A percentile compares a stretch with the other conserved stretches of the same genome.
phyloP scores from a whole-genome alignment of 1,140 invertebrate genomes.

The Psix sp. region DNA sequence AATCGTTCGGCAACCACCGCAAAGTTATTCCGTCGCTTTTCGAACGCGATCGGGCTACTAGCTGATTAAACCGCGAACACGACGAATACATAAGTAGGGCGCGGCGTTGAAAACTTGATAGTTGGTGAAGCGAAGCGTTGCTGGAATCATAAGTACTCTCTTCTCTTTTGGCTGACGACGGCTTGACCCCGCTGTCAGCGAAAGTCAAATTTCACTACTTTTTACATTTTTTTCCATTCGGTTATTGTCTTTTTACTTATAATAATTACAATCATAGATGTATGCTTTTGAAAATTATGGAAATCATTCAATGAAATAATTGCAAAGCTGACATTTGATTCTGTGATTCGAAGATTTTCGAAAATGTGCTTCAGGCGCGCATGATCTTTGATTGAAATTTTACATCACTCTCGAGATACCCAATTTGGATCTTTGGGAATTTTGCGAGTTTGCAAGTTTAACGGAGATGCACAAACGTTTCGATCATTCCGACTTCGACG shows the following conservation, averaged over 20 bases:
- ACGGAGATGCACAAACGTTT: slow-evolving; percentile 14
- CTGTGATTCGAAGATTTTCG: too few relatives aligned
- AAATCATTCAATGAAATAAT: slow-evolving; percentile 19
- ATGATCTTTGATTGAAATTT: slow-evolving; percentile 47
- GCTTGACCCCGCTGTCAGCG: slow-evolving; percentile 5
- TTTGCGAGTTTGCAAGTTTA: slow-evolving; percentile 14
- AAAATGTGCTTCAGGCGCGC: not conserved
- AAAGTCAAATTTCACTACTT: slow-evolving; percentile 35
- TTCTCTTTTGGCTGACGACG: not conserved
- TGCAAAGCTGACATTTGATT: slow-evolving; percentile 9
- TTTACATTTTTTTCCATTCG: slow-evolving; percentile 5
- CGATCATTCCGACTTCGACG: slow-evolving; percentile 15
- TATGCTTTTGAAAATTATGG: not conserved
- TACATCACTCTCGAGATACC: slow-evolving; percentile 8
- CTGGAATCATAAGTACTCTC: slow-evolving; percentile 41
- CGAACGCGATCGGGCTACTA: slow-evolving; percentile 54
- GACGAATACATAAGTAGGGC: slow-evolving; percentile 57
- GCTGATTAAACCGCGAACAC: slow-evolving; percentile 59
- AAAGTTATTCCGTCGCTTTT: slow-evolving; percentile 57
- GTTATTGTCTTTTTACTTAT: slow-evolving; percentile 12
- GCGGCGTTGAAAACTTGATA: slow-evolving; percentile 42
- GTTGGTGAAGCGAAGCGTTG: slow-evolving; percentile 30
- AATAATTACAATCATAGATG: too few relatives aligned
- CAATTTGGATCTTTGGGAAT: slow-evolving; percentile 38
- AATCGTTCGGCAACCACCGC: slow-evolving; percentile 32